Evolutionary conservation across 2,113 vertebrate genomes (phyloP).

Genomic region (Rutilus rutilus): DNA sequence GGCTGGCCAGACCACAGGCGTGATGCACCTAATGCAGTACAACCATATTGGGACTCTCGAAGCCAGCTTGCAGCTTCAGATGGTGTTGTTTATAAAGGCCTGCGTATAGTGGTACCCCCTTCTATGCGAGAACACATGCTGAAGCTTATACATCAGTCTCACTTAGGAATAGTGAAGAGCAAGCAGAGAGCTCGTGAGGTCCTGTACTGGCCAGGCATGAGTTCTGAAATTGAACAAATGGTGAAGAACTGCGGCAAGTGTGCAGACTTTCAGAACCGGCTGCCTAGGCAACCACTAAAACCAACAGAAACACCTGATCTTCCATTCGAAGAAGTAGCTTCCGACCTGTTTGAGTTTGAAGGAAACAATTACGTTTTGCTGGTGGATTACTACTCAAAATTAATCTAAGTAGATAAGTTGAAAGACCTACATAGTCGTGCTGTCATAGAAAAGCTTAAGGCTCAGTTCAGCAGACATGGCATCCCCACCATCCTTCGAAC

Average conservation of each 20-base stretch:
- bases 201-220: slow-evolving; percentile 38
- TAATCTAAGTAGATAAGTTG: slow-evolving; percentile 35
- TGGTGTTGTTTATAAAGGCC: slow-evolving; percentile 38
- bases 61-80: slow-evolving; percentile 36
- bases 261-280: slow-evolving; percentile 45
- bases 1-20: slow-evolving; percentile 10
- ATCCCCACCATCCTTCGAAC: slow-evolving; percentile 26
- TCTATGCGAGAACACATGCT: slow-evolving; percentile 18
- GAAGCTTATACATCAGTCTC: slow-evolving; percentile 44
- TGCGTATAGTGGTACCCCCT: slow-evolving; percentile 22
- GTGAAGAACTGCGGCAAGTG: slow-evolving; percentile 44
- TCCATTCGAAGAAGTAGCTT: slow-evolving; percentile 47
- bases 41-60: slow-evolving; percentile 39
- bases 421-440: slow-evolving; percentile 24
- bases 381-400: slow-evolving; percentile 50
- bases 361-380: slow-evolving; percentile 33
- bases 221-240: slow-evolving; percentile 37
- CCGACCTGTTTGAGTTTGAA: slow-evolving; percentile 49
- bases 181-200: slow-evolving; percentile 38
- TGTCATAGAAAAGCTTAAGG: slow-evolving; percentile 39
- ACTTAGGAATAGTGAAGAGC: slow-evolving; percentile 41
- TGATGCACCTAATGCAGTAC: neutral
- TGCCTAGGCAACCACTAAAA: slow-evolving; percentile 36
- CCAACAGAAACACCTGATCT: slow-evolving; percentile 32
- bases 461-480: slow-evolving; percentile 48